These are phyloP conservation scores for Xiphophorus hellerii DNA, from an alignment of 2,113 vertebrate species.

Conservation along the genomic window DNA sequence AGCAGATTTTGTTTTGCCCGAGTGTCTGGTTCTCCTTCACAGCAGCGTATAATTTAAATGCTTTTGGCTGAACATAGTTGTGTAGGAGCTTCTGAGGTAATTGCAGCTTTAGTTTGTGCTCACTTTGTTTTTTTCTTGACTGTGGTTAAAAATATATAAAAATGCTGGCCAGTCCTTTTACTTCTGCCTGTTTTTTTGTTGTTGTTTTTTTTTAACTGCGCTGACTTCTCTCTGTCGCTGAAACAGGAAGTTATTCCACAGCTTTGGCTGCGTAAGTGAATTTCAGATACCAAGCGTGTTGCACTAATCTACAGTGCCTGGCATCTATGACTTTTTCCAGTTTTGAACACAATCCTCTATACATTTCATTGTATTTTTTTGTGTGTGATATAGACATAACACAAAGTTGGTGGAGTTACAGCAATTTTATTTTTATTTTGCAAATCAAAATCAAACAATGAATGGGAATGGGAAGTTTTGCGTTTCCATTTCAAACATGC, in stretches of 20 bases:
- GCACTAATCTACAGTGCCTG: background rate
- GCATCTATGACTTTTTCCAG: background rate
- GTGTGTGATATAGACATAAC: no score
- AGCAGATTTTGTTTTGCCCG: conserved; percentile 19
- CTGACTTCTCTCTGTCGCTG: background rate
- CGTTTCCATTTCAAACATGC: no score
- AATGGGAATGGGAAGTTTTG: no score
- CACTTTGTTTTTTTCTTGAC: conserved; percentile 19
- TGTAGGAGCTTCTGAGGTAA: conserved; percentile 44
- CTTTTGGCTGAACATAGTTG: conserved; percentile 39
- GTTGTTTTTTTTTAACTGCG: background rate
- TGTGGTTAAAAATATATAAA: background rate
- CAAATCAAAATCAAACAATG: no score
- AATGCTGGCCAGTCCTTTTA: background rate
- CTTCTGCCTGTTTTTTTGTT: background rate
- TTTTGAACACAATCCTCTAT: background rate
- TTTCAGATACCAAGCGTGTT: background rate
- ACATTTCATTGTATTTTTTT: no score
- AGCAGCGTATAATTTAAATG: conserved; percentile 63
- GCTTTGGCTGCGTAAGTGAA: background rate
- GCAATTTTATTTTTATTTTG: no score
- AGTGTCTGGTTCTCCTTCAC: conserved; percentile 13
- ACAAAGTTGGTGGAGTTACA: no score
- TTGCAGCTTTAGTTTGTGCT: conserved; percentile 32
- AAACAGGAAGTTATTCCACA: background rate